A percentile compares a stretch with the other conserved stretches of the same genome.
Evolutionary conservation across 2,888 invertebrate genomes (phyloP).

Genomic region (Omphaloscelis lunosa): DNA sequence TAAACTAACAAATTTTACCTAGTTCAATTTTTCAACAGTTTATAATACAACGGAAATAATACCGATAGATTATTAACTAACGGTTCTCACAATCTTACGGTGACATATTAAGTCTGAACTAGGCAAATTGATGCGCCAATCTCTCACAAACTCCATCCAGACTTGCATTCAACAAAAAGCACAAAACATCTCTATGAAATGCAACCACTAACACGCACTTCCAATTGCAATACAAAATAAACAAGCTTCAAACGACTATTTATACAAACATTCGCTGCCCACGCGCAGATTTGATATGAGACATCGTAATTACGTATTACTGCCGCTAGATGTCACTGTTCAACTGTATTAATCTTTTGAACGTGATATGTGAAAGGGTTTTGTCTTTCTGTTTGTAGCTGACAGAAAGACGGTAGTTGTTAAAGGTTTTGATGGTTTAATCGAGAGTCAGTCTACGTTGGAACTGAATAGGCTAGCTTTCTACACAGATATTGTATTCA

Average conservation of each 20-base stretch:
- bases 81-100: no score
- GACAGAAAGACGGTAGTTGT: constrained; percentile 26
- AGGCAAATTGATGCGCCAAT: constrained; percentile 29
- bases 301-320: constrained; percentile 59
- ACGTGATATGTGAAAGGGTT: constrained; percentile 32
- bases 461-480: not conserved
- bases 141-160: constrained; percentile 28
- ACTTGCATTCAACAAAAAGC: constrained; percentile 37
- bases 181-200: constrained; percentile 47
- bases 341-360: constrained; percentile 51
- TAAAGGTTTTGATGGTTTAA: constrained; percentile 32
- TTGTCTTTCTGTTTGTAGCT: constrained; percentile 32
- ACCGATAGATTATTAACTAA: no score
- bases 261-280: constrained; percentile 55
- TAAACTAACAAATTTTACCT: no score
- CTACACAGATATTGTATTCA: not conserved
- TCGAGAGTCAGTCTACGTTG: constrained; percentile 2
- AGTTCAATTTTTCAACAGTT: no score
- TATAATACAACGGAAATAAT: no score
- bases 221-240: constrained; percentile 56
- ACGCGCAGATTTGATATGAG: constrained; percentile 59
- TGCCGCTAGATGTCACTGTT: constrained; percentile 63
- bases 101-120: not conserved
- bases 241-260: constrained; percentile 58
- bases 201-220: constrained; percentile 42